These are phyloP conservation scores for Dolichoris vasculosae DNA, from an alignment of 1,140 invertebrate genomes.

Conservation along the genomic window DNA sequence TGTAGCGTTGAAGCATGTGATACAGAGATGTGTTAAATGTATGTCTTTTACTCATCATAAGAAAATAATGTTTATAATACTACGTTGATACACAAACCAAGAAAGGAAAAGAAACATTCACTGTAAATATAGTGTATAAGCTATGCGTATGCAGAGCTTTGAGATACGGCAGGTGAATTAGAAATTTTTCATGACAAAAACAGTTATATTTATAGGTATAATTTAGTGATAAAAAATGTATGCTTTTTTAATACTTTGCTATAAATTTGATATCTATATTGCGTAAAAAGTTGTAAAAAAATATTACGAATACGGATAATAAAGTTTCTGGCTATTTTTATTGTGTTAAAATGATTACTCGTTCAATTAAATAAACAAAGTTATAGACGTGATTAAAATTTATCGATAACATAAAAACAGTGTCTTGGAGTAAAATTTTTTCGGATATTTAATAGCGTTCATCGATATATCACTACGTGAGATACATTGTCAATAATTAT, in stretches of 20 bases:
- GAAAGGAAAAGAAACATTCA: not conserved
- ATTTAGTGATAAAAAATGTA: not conserved
- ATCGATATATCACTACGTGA: not conserved
- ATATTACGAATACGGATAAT: not conserved
- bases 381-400: not conserved
- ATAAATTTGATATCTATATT: not conserved
- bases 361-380: not conserved
- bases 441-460: not conserved
- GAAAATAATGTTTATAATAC: not conserved
- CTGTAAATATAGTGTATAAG: not conserved
- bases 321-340: not conserved
- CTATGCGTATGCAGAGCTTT: not conserved
- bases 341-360: not conserved
- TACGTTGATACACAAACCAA: not conserved
- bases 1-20: not conserved
- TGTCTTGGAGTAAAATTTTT: not conserved
- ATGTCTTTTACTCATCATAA: constrained; percentile 11
- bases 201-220: not conserved
- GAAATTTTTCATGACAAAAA: too few species aligned
- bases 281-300: not conserved
- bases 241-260: not conserved
- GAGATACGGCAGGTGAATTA: not conserved
- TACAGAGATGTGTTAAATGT: not conserved
- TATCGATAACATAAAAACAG: not conserved
- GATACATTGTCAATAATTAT: not conserved